Base-by-base conservation (phyloP, 37 sponge, comb jelly and placozoan species). In the Beroe forskalii region DNA sequence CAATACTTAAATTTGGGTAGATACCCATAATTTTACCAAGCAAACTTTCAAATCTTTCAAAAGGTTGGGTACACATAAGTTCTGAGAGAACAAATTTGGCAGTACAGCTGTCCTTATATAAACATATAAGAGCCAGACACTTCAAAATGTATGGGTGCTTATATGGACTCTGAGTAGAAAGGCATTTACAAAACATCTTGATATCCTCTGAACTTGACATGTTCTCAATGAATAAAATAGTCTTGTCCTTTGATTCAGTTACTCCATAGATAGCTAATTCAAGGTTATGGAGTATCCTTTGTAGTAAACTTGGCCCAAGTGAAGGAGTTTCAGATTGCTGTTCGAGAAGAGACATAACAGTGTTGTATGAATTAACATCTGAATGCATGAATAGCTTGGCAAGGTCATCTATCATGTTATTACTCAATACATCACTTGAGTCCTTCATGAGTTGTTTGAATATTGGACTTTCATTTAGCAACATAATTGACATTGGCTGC, bases 141-240 rank as follows among this genome's bases (percentile, higher is more conserved):
- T 80, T 80, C 30, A 80, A 44, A 44, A 80, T 43, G 35, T 23
- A 80, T 4, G 86, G 86, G 22, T 80, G 86, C 17, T 41, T 80
- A 30, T 80, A 27, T 41, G 86, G 55, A 23, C 6, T 22, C 25
- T 44, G 86, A 25, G 37, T 38, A 44, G 44, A 12, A 20, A 80
- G 40, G 40, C 86, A 80, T 80, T 3, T 80, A 80, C 86, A 80
- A 24, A 80, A 80, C 86, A 80, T 80, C 4, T 80, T 80, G 43
- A 80, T 80, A 23, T 80, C 86, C 27, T 80, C 86, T n/a, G 55
- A 28, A 17, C 55, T 44, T 9, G 86, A 80, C 86, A 80, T 80
- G 27, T 80, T 80, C 2, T 80, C 86, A 25, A 80, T 80, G 30
- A 80, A 80, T 6, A 43, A 9, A 80, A 44, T 80, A 17, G 8